Conservation (phyloP, 2,888 invertebrate species). For the Margaritifera margaritifera region DNA sequence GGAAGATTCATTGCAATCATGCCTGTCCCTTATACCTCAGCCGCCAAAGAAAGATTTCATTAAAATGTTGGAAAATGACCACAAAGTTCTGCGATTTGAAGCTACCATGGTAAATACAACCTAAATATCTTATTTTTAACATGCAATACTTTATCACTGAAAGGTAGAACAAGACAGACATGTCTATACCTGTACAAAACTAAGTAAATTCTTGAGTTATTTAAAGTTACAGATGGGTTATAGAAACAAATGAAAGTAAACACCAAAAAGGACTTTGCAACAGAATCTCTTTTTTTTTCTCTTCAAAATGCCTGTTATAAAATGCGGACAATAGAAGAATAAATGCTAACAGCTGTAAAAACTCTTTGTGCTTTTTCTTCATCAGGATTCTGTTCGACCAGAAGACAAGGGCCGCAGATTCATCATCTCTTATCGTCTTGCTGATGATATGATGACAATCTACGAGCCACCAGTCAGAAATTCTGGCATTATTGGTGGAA, state of each 20-base stretch:
- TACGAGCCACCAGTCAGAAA: slow-evolving; percentile 78
- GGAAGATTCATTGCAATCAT: slow-evolving; percentile 85
- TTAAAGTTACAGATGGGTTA: no score
- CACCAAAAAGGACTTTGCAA: no score
- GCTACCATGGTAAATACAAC: slow-evolving; percentile 77
- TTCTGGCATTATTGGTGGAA: slow-evolving; percentile 83
- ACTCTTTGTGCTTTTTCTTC: slow-evolving; percentile 1
- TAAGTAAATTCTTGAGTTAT: no score
- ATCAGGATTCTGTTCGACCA: slow-evolving; percentile 82
- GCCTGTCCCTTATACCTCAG: slow-evolving; percentile 81
- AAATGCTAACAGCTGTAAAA: no score
- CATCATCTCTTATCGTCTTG: slow-evolving; percentile 83
- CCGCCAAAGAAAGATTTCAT: slow-evolving; percentile 84
- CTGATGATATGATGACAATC: slow-evolving; percentile 84
- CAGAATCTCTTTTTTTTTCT: not conserved
- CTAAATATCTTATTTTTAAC: not conserved
- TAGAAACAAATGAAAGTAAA: no score
- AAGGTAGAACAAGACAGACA: not conserved
- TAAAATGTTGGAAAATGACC: slow-evolving; percentile 82
- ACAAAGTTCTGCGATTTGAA: slow-evolving; percentile 81
- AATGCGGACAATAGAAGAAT: not conserved
- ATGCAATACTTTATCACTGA: not conserved
- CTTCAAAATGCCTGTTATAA: not conserved
- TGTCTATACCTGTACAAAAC: no score
- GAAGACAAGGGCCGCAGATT: slow-evolving; percentile 85